Conservation (phyloP, 2,888 invertebrate species). For the Cinara cedri region DNA sequence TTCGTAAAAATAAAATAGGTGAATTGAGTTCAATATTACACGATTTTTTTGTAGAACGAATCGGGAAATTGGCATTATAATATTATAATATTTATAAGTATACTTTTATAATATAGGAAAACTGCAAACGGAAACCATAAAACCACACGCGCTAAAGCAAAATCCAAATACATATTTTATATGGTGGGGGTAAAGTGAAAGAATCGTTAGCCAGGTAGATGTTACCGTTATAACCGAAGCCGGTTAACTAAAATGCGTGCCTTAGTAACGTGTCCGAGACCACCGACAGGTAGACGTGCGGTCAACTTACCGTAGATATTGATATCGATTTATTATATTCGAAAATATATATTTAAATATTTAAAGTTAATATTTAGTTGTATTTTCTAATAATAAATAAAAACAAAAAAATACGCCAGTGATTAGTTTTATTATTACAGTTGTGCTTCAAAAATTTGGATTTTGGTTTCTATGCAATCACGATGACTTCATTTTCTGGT, state of each 20-base stretch:
- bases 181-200: constrained; percentile 43
- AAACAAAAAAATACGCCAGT: neutral
- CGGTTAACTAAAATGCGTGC: constrained; percentile 34
- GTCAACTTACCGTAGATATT: neutral
- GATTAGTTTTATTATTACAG: neutral
- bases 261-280: constrained; percentile 34
- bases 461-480: neutral
- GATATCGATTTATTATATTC: constrained; percentile 35
- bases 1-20: neutral
- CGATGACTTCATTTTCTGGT: constrained; percentile 14
- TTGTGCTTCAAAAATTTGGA: neutral
- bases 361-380: neutral
- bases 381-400: neutral
- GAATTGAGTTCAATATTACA: neutral
- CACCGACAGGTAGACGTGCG: constrained; percentile 39
- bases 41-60: neutral
- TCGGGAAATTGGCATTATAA: neutral
- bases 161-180: neutral
- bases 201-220: constrained; percentile 22
- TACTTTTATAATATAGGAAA: neutral
- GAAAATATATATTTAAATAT: neutral
- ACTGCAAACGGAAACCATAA: constrained; percentile 28
- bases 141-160: constrained; percentile 18
- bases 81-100: neutral
- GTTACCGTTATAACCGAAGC: constrained; percentile 35